Percentiles rank a stretch among this genome's conserved stretches.
phyloP scores from a whole-genome alignment of 2,888 invertebrate genomes.

The Romanomermis culicivorax region DNA sequence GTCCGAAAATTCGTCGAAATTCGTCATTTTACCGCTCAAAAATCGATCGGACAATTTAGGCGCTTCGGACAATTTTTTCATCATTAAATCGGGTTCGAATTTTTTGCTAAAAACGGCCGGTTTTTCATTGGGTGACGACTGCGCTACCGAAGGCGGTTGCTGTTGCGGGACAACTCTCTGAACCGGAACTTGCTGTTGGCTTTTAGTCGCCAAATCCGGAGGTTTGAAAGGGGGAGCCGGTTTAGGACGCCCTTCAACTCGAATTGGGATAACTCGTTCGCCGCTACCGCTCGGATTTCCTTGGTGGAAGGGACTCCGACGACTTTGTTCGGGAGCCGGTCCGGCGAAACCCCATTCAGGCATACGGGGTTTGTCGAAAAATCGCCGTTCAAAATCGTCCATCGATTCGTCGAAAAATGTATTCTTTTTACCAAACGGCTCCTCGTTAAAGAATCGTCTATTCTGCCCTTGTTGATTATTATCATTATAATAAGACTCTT shows the following conservation, averaged over 20 bases:
- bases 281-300: neutral
- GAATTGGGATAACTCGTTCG: conserved; percentile 3
- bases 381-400: neutral
- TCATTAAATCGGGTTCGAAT: neutral
- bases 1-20: neutral
- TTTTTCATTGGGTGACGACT: neutral
- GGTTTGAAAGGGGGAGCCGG: neutral
- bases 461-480: too few species aligned
- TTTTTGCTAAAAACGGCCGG: neutral
- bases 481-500: too few species aligned
- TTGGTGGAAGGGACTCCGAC: neutral
- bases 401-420: neutral
- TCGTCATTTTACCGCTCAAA: neutral
- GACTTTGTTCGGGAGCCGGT: neutral
- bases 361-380: neutral
- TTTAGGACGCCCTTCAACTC: neutral
- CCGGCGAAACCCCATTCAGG: conserved; percentile 2
- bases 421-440: neutral
- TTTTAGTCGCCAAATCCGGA: neutral
- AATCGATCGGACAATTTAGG: neutral
- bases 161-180: neutral
- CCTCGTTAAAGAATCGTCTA: neutral
- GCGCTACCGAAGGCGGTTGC: neutral
- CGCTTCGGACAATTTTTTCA: neutral
- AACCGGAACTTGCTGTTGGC: neutral